phyloP scores from a whole-genome alignment of 2,888 invertebrate species.

The Cerastis leucographa region DNA sequence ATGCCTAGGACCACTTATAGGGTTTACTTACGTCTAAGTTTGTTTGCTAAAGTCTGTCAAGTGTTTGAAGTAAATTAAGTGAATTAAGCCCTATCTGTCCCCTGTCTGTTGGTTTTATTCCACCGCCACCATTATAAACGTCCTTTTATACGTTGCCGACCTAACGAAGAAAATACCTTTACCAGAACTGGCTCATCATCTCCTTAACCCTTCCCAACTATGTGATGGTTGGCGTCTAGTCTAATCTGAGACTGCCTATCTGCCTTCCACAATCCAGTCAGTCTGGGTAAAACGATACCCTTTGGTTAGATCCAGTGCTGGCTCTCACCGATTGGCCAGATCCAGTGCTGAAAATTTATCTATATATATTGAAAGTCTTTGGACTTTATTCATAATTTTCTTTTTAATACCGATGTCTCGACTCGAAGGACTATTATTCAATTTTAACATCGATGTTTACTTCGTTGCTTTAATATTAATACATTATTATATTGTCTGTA shows the following conservation, averaged over 20 bases:
- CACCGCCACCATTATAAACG: too few relatives aligned
- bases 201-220: neutral
- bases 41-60: too few relatives aligned
- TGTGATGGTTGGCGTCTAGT: neutral
- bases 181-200: neutral
- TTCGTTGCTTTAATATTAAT: constrained; percentile 15
- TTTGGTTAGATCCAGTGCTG: neutral
- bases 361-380: neutral
- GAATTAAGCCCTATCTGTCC: too few relatives aligned
- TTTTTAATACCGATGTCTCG: neutral
- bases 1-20: too few relatives aligned
- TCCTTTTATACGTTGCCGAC: too few relatives aligned
- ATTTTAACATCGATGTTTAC: neutral
- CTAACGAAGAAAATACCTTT: neutral
- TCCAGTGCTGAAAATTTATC: neutral
- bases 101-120: too few relatives aligned
- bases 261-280: neutral
- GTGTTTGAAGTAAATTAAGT: too few relatives aligned
- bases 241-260: neutral
- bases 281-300: neutral
- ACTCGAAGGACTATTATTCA: too few relatives aligned
- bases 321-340: neutral
- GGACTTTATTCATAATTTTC: neutral
- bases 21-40: too few relatives aligned
- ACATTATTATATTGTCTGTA: neutral